Base-by-base conservation (phyloP, 1,140 invertebrate genomes). In the Diabrotica undecimpunctata region DNA sequence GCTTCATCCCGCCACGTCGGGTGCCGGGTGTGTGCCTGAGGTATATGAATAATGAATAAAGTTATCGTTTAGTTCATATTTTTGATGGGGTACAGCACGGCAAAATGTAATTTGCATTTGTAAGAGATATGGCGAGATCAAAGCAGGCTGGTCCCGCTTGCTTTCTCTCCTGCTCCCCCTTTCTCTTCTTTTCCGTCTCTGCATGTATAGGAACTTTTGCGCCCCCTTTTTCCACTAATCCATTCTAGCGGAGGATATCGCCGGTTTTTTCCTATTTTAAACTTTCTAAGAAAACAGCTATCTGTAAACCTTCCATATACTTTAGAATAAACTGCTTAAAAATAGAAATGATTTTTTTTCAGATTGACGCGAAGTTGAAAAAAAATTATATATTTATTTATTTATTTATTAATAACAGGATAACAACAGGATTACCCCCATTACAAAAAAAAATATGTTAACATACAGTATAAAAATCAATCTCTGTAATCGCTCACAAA, bases 61-160 rank as follows among this genome's bases (percentile, higher is more conserved):
- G 76, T 79, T 78, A 79, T 79, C 77, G 78, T 79, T 79, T 79
- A 78, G 78, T 78, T 79, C 78, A 79, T 78, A 79, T 79, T 78
- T 79, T 79, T 78, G 77, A 78, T 77, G 73, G 74, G 75, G 75
- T 74, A 76, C 75, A 72, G 73, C 70, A 74, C 70, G 72, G 73
- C 72, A 71, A 78, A 79, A 79, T 79, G 75, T 75, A 79, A 79
- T 79, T 79, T 79, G 78, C 78, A 79, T 79, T 74, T 74, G 77
- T 78, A 79, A 79, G 76, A 78, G 77, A 78, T 75, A 77, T 75
- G 71, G 73, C 72, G 74, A 78, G 75, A 78, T 77, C 76, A 78
- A 78, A 78, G 76, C 73, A 54, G 63, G 64, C 72, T 65, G 67
- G 65, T 64, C 67, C 66, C 58, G 67, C 41, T 64, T 61, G 54